A percentile compares a stretch with the other conserved stretches of the same genome.
These are phyloP conservation scores for Hemithea aestivaria DNA, from an alignment of 2,888 invertebrate species.

Conservation along the genomic window DNA sequence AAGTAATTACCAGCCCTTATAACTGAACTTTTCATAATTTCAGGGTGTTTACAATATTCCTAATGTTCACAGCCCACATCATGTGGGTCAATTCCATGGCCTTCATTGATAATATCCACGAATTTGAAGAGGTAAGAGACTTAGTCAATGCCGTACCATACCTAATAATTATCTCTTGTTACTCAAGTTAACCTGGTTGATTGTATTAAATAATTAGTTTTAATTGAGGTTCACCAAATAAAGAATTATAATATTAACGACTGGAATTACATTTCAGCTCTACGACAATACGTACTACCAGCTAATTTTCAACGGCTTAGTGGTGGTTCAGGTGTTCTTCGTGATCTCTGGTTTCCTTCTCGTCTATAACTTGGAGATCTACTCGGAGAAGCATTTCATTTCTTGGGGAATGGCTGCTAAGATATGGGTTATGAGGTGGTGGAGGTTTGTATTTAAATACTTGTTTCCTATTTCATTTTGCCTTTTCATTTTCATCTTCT, in stretches of 20 bases:
- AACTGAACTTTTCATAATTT: too few species aligned
- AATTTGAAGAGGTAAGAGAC: constrained; percentile 32
- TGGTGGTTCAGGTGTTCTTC: constrained; percentile 41
- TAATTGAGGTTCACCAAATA: too few species aligned
- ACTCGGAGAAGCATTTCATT: constrained; percentile 27
- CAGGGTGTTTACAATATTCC: constrained; percentile 19
- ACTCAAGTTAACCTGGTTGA: too few species aligned
- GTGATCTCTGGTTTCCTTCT: constrained; percentile 39
- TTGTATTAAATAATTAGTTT: too few species aligned
- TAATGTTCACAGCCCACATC: constrained; percentile 26
- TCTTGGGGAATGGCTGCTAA: constrained; percentile 32
- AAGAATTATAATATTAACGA: too few species aligned
- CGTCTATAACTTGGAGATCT: constrained; percentile 32
- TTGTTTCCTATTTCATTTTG: too few species aligned
- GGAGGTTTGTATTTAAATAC: constrained; percentile 33
- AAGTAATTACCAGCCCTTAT: too few species aligned
- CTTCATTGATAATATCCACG: constrained; percentile 30
- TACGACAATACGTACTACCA: constrained; percentile 31
- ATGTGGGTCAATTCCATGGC: constrained; percentile 26
- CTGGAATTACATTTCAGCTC: too few species aligned
- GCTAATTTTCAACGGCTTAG: constrained; percentile 35
- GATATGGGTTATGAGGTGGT: constrained; percentile 32
- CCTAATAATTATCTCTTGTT: too few species aligned
- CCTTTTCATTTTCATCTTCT: too few species aligned
- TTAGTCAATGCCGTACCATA: too few species aligned